Evolutionary conservation across 1,140 invertebrate genomes (phyloP).

Genomic region (Orussus abietinus): DNA sequence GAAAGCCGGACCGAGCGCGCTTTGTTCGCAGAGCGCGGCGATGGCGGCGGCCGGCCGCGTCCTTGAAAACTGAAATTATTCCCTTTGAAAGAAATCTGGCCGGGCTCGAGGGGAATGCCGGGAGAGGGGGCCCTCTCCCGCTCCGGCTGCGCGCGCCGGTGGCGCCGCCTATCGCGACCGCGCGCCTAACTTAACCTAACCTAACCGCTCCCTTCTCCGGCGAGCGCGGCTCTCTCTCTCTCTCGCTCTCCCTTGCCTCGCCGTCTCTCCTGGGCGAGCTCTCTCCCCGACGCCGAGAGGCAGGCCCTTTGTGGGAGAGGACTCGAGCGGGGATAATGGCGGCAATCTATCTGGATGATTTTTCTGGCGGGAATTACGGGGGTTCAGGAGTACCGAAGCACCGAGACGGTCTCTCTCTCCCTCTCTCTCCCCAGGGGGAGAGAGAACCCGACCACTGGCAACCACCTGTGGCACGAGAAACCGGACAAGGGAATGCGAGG

Average conservation of each 20-base stretch:
- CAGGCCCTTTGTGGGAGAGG: slow-evolving; percentile 33
- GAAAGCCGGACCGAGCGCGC: too few relatives aligned
- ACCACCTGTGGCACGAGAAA: too few relatives aligned
- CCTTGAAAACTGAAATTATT: slow-evolving; percentile 56
- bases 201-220: not conserved
- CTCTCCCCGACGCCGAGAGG: slow-evolving; percentile 6
- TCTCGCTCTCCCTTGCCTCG: slow-evolving; percentile 11
- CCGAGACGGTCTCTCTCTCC: too few relatives aligned
- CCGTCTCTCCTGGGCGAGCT: slow-evolving; percentile 2
- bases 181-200: not conserved
- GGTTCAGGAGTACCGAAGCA: too few relatives aligned
- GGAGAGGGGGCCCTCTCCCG: slow-evolving; percentile 19
- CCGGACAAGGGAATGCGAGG: too few relatives aligned
- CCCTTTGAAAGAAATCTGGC: slow-evolving; percentile 54
- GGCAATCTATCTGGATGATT: slow-evolving; percentile 49
- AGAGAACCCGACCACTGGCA: too few relatives aligned
- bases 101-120: slow-evolving; percentile 22
- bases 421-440: too few relatives aligned
- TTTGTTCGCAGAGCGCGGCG: slow-evolving; percentile 18
- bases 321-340: slow-evolving; percentile 41
- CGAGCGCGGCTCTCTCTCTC: slow-evolving; percentile 6
- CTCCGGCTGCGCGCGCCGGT: not conserved
- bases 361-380: slow-evolving; percentile 47
- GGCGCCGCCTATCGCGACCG: too few relatives aligned
- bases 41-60: slow-evolving; percentile 37